Evolutionary conservation across 2,113 vertebrate genomes (phyloP).

Genomic region (Fregata magnificens): DNA sequence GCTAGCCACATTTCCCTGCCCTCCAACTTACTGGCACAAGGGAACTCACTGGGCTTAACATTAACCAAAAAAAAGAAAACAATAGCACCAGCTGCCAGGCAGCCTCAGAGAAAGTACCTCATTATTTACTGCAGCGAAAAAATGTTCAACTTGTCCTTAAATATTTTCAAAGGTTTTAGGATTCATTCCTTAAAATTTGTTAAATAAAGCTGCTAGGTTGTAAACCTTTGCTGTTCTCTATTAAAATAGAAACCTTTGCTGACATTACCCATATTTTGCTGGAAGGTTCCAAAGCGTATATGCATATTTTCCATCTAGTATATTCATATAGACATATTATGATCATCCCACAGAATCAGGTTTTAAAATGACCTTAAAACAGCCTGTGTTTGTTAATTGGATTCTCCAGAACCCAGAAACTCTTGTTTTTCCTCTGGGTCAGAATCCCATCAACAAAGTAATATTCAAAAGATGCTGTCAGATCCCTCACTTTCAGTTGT

Average conservation of each 20-base stretch:
- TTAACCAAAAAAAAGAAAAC: background rate
- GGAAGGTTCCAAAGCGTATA: background rate
- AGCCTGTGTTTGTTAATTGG: background rate
- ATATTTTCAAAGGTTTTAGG: background rate
- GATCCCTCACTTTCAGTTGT: background rate
- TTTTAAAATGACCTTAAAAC: background rate
- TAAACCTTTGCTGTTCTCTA: background rate
- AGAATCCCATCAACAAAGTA: background rate
- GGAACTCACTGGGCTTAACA: background rate
- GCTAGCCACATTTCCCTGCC: background rate
- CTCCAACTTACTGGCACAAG: background rate
- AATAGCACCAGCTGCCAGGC: background rate
- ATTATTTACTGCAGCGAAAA: background rate
- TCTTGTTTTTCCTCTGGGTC: background rate
- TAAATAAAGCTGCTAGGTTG: background rate
- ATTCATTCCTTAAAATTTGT: background rate
- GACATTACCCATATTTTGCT: background rate
- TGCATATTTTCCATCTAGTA: background rate
- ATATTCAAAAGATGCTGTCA: background rate
- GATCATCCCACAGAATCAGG: background rate
- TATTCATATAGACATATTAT: background rate
- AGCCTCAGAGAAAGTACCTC: background rate
- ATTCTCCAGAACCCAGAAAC: background rate
- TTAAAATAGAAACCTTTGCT: background rate
- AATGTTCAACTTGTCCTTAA: background rate